Conservation (phyloP, 2,888 invertebrate genomes). For the Scaptomyza cyrtandrae region DNA sequence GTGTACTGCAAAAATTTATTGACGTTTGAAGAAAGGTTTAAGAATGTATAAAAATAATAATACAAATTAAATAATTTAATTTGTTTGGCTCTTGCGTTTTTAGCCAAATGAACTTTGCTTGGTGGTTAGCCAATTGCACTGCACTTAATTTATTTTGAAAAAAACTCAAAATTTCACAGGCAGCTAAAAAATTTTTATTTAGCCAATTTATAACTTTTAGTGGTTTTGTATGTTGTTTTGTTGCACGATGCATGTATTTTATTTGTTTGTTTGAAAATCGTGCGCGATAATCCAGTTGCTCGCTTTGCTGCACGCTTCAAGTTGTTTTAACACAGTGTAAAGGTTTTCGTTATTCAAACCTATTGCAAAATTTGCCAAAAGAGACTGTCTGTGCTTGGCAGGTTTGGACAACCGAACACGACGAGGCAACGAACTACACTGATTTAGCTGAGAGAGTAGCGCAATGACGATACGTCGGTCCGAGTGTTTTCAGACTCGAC, state of each 20-base stretch:
- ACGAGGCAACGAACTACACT: slow-evolving; percentile 82
- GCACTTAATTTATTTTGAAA: slow-evolving; percentile 37
- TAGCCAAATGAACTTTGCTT: slow-evolving; percentile 9
- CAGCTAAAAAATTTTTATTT: slow-evolving; percentile 51
- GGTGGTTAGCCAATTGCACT: slow-evolving; percentile 48
- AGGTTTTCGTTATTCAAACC: slow-evolving; percentile 63
- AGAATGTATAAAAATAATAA: slow-evolving; percentile 35
- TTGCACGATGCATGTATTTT: slow-evolving; percentile 19
- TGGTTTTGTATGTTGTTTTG: slow-evolving; percentile 16
- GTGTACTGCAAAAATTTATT: slow-evolving; percentile 34
- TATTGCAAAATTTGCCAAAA: slow-evolving; percentile 38
- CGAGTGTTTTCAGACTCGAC: slow-evolving; percentile 32
- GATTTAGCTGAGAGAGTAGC: slow-evolving; percentile 67
- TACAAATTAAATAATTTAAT: slow-evolving; percentile 5
- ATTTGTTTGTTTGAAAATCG: slow-evolving; percentile 57
- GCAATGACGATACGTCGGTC: slow-evolving; percentile 81
- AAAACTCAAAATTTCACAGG: slow-evolving; percentile 52
- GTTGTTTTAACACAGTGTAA: slow-evolving; percentile 58
- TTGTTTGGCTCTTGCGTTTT: slow-evolving; percentile 15
- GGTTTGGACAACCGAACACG: slow-evolving; percentile 79
- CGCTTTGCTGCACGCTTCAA: slow-evolving; percentile 82
- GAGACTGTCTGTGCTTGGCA: slow-evolving; percentile 42
- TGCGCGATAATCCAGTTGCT: slow-evolving; percentile 83
- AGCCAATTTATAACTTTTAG: slow-evolving; percentile 59
- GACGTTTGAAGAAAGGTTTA: slow-evolving; percentile 22